These are phyloP conservation scores for Cyclopterus lumpus DNA, from an alignment of 2,797 vertebrate species.

Conservation along the genomic window DNA sequence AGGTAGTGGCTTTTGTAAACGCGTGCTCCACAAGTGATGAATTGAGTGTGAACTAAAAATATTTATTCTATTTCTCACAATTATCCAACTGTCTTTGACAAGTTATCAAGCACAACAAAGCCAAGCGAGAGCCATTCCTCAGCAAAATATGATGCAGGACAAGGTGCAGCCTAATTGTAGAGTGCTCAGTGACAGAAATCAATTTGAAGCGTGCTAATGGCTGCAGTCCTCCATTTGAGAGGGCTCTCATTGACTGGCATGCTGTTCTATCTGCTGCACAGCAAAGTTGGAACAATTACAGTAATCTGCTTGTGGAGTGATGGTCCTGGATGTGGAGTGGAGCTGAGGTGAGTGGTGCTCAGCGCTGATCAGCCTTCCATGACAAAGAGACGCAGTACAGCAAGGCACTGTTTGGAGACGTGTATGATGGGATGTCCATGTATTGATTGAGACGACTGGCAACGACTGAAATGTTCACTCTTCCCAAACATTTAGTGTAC, in stretches of 20 bases:
- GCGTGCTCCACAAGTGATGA: neutral
- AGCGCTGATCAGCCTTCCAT: constrained; percentile 52
- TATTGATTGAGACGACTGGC: constrained; percentile 24
- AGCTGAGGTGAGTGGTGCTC: constrained; percentile 56
- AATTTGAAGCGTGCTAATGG: constrained; percentile 65
- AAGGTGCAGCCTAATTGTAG: constrained; percentile 52
- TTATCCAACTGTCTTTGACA: constrained; percentile 33
- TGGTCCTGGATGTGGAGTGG: constrained; percentile 71
- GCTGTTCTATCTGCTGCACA: constrained; percentile 54
- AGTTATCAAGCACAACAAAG: constrained; percentile 43
- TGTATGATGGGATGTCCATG: constrained; percentile 38
- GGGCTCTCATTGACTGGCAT: constrained; percentile 66
- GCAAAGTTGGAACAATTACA: constrained; percentile 76
- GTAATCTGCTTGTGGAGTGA: constrained; percentile 68
- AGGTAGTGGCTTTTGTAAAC: neutral
- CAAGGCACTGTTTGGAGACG: constrained; percentile 23
- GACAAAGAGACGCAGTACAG: constrained; percentile 36
- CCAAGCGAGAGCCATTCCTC: constrained; percentile 21
- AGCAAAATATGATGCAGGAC: constrained; percentile 44
- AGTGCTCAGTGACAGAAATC: constrained; percentile 67
- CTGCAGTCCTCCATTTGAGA: constrained; percentile 66
- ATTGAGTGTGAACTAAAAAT: constrained; percentile 12
- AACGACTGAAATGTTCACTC: constrained; percentile 28
- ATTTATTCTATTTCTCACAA: constrained; percentile 17
- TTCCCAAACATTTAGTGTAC: constrained; percentile 17